Evolutionary conservation across 2,113 vertebrate genomes (phyloP).

Genomic region (Calonectris borealis): DNA sequence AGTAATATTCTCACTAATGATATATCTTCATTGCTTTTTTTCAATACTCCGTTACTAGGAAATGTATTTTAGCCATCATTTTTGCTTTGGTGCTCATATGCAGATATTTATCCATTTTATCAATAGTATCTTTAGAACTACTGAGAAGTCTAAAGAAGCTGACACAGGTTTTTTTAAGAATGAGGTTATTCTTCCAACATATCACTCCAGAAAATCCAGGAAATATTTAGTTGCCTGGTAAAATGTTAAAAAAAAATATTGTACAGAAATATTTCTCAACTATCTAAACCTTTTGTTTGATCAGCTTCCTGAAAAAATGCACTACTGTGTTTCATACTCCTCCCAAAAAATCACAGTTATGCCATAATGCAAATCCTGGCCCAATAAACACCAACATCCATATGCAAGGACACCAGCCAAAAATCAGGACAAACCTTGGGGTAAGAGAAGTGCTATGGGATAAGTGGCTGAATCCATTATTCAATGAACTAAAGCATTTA

Average conservation of each 20-base stretch:
- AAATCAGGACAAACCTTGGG: not conserved
- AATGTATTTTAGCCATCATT: not conserved
- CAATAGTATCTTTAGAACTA: slow-evolving; percentile 16
- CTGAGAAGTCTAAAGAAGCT: not conserved
- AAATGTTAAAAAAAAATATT: not conserved
- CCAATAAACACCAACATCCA: not conserved
- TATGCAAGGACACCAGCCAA: not conserved
- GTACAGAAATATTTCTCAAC: not conserved
- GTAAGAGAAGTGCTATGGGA: not conserved
- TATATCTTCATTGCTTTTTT: not conserved
- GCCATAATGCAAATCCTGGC: not conserved
- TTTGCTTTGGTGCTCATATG: not conserved
- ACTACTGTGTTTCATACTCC: not conserved
- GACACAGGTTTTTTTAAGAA: slow-evolving; percentile 21
- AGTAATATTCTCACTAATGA: not conserved
- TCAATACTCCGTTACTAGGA: not conserved
- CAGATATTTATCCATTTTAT: slow-evolving; percentile 7
- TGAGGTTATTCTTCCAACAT: not conserved
- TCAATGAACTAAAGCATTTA: not conserved
- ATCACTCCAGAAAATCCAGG: not conserved
- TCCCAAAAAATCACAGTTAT: not conserved
- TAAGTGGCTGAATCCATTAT: not conserved
- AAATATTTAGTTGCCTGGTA: not conserved
- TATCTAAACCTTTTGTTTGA: not conserved
- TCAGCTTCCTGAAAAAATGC: not conserved